phyloP scores from a whole-genome alignment of 2,113 vertebrate species.

The Catagonus wagneri region DNA sequence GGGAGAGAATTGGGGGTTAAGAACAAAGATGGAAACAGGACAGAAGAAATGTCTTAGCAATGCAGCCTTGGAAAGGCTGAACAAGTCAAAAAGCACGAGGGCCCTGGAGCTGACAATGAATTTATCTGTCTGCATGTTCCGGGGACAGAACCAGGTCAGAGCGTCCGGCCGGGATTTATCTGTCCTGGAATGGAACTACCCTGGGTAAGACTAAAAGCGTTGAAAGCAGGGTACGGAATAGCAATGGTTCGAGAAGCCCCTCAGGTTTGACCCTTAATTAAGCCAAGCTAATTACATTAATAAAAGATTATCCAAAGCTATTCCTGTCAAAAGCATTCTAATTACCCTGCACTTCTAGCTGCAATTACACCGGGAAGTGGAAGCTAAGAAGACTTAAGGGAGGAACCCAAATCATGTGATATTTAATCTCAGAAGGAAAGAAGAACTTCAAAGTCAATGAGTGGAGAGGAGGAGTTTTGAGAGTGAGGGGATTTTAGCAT shows the following conservation, averaged over 20 bases:
- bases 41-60: neutral
- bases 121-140: constrained; percentile 28
- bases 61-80: constrained; percentile 17
- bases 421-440: neutral
- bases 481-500: neutral
- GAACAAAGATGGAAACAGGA: neutral
- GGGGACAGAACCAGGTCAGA: constrained; percentile 64
- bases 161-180: constrained; percentile 51
- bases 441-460: neutral
- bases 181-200: constrained; percentile 31
- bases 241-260: constrained; percentile 48
- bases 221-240: neutral
- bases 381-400: constrained; percentile 37
- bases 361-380: constrained; percentile 37
- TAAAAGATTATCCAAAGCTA: constrained; percentile 73
- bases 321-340: constrained; percentile 70
- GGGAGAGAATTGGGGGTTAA: neutral
- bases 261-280: constrained; percentile 76
- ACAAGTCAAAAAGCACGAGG: constrained; percentile 44
- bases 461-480: neutral
- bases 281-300: constrained; percentile 76
- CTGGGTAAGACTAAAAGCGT: constrained; percentile 30
- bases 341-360: constrained; percentile 59
- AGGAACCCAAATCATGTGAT: neutral
- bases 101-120: constrained; percentile 18